A percentile compares a stretch with the other conserved stretches of the same genome.
Evolutionary conservation across 2,888 invertebrate species (phyloP).

Genomic region (Pilophorus perplexus): DNA sequence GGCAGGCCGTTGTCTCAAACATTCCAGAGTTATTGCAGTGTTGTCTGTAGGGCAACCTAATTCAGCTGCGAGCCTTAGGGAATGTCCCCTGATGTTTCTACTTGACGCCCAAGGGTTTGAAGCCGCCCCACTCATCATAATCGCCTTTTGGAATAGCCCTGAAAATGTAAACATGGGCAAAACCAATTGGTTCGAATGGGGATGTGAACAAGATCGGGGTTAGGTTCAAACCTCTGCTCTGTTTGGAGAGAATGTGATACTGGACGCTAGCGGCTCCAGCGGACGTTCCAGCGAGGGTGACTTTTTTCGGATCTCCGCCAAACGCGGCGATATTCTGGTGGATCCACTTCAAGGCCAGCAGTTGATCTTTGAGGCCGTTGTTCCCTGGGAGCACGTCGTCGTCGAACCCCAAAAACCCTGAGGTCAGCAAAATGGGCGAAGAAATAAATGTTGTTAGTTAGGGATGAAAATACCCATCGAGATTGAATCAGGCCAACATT

Average conservation of each 20-base stretch:
- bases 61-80: slow-evolving; percentile 59
- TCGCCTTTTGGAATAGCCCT: slow-evolving; percentile 68
- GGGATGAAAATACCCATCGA: no score
- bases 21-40: slow-evolving; percentile 60
- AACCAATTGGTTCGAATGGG: no score
- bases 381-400: slow-evolving; percentile 5
- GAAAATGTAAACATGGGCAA: no score
- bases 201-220: no score
- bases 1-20: slow-evolving; percentile 63
- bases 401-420: slow-evolving; percentile 13
- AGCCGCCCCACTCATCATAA: slow-evolving; percentile 69
- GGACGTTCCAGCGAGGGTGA: slow-evolving; percentile 9
- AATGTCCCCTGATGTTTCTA: slow-evolving; percentile 60
- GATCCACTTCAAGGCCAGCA: slow-evolving; percentile 2
- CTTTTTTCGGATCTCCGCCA: slow-evolving; percentile 19
- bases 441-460: no score
- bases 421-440: no score
- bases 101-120: slow-evolving; percentile 62
- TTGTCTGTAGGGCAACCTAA: slow-evolving; percentile 62
- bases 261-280: slow-evolving; percentile 9
- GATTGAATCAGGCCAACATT: no score
- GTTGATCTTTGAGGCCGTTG: slow-evolving; percentile 18
- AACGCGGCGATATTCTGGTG: slow-evolving; percentile 1
- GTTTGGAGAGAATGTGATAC: neutral
- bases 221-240: slow-evolving; percentile 14